A percentile compares a stretch with the other conserved stretches of the same genome.
Evolutionary conservation across 2,113 vertebrate species (phyloP).

Genomic region (Mesitornis unicolor): DNA sequence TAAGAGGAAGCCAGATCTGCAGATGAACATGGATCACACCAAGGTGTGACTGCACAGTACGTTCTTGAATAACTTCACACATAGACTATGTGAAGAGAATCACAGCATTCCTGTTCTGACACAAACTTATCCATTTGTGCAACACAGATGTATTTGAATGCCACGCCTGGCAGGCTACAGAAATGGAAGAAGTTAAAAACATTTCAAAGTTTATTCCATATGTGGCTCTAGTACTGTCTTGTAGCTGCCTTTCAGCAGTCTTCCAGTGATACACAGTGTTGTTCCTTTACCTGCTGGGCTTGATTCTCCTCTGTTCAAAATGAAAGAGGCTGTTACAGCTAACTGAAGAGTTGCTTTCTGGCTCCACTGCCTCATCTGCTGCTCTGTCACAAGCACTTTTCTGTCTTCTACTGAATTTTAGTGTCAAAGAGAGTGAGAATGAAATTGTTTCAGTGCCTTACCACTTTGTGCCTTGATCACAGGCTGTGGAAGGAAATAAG

Average conservation of each 20-base stretch:
- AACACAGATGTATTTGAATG: not conserved
- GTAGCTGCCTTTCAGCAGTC: not conserved
- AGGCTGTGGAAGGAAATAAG: not conserved
- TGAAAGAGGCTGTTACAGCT: not conserved
- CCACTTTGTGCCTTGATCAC: not conserved
- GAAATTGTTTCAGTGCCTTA: not conserved
- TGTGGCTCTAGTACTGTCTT: not conserved
- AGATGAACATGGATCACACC: not conserved
- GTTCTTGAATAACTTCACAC: not conserved
- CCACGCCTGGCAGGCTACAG: not conserved
- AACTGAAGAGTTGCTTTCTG: not conserved
- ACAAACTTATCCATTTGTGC: not conserved
- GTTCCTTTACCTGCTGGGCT: not conserved
- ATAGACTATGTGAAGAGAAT: not conserved
- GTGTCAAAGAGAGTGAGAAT: not conserved
- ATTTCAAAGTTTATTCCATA: not conserved
- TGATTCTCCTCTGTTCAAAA: not conserved
- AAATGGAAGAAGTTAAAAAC: not conserved
- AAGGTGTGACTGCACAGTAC: not conserved
- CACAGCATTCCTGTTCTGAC: not conserved
- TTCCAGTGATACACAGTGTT: not conserved
- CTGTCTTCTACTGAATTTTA: not conserved
- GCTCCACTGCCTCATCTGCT: not conserved
- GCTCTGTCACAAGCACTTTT: not conserved
- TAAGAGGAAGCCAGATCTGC: not conserved